A percentile compares a stretch with the other conserved stretches of the same genome.
These are phyloP conservation scores for Labeo rohita DNA, from an alignment of 2,113 vertebrate species.

Conservation along the genomic window DNA sequence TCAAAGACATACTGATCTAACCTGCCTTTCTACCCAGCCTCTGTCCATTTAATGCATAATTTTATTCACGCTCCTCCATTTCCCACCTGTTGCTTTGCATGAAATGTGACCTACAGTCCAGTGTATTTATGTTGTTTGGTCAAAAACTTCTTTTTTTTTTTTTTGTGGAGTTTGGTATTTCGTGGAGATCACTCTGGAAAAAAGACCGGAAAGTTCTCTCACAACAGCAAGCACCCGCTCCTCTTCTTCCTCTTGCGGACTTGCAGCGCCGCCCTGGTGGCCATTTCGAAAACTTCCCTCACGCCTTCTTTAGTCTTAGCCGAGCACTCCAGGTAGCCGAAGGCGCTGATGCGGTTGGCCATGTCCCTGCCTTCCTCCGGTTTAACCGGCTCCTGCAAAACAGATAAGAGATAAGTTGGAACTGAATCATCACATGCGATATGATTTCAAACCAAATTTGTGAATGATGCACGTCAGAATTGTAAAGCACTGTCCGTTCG, in stretches of 20 bases:
- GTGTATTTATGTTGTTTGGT: slow-evolving; percentile 75
- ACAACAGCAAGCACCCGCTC: slow-evolving; percentile 85
- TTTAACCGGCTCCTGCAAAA: slow-evolving; percentile 89
- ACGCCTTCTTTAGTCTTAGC: slow-evolving; percentile 98
- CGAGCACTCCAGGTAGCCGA: slow-evolving; percentile 95
- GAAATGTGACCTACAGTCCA: slow-evolving; percentile 71
- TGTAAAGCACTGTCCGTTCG: background rate
- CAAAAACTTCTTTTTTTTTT: slow-evolving; percentile 60
- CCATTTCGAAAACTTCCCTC: slow-evolving; percentile 97
- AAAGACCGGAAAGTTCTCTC: slow-evolving; percentile 59
- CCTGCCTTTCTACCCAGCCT: slow-evolving; percentile 61
- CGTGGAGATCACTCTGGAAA: slow-evolving; percentile 30
- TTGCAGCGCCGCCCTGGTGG: slow-evolving; percentile 93
- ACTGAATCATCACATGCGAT: background rate
- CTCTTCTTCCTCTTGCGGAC: slow-evolving; percentile 92
- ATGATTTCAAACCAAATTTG: background rate
- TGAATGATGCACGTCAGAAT: background rate
- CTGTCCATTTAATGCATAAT: slow-evolving; percentile 62
- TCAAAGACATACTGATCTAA: slow-evolving; percentile 56
- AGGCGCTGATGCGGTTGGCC: slow-evolving; percentile 91
- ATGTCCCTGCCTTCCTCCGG: slow-evolving; percentile 93
- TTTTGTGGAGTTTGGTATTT: slow-evolving; percentile 50
- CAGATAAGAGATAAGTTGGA: background rate
- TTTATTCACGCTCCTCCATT: slow-evolving; percentile 50
- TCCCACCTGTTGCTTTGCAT: slow-evolving; percentile 55